A percentile compares a stretch with the other conserved stretches of the same genome.
Conservation (phyloP, 2,113 vertebrate species). For the Salvelinus fontinalis region DNA sequence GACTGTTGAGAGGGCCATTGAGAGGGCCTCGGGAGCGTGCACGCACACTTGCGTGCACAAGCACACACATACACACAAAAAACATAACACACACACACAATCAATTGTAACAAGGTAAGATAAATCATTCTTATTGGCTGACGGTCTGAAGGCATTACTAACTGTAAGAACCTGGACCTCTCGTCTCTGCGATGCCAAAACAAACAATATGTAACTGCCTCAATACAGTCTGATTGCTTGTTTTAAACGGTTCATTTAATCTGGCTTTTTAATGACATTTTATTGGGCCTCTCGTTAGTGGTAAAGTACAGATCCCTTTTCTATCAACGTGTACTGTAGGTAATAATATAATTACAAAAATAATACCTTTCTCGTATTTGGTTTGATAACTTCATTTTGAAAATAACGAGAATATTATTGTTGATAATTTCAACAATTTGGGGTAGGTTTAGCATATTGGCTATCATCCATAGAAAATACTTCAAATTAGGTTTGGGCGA, state of each 20-base stretch:
- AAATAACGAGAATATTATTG: not conserved
- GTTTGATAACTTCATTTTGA: not conserved
- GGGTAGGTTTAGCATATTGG: not conserved
- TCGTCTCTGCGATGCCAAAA: conserved; percentile 18
- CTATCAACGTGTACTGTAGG: not conserved
- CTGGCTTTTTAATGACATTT: not conserved
- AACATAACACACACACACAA: not conserved
- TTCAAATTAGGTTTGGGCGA: too few relatives aligned
- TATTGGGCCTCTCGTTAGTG: conserved; percentile 3
- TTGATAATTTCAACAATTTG: not conserved
- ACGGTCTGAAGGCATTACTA: conserved; percentile 13
- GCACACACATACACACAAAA: not conserved
- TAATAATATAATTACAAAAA: not conserved
- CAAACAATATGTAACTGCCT: conserved; percentile 14
- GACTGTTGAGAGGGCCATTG: not conserved
- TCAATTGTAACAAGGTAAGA: conserved; percentile 6
- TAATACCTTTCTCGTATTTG: not conserved
- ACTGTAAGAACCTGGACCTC: conserved; percentile 1
- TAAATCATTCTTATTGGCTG: conserved; percentile 9
- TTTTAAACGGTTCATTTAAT: conserved; percentile 26
- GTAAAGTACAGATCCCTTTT: not conserved
- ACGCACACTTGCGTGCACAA: not conserved
- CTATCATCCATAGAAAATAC: not conserved
- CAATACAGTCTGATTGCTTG: conserved; percentile 19
- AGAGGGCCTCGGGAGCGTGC: not conserved